Evolutionary conservation across 2,797 vertebrate genomes (phyloP).

Genomic region (Artibeus lituratus): DNA sequence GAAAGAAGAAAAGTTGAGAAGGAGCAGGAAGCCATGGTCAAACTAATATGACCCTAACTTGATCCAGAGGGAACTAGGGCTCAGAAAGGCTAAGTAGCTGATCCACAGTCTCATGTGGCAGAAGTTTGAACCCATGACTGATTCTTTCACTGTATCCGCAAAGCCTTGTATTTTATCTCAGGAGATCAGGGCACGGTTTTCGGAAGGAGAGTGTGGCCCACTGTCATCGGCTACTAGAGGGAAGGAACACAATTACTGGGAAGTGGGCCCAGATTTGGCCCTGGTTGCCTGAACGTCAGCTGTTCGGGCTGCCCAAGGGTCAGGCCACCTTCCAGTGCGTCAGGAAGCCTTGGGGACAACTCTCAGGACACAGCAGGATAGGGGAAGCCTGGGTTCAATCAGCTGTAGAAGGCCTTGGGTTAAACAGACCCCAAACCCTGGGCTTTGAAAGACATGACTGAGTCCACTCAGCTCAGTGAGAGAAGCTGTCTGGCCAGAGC

Average conservation of each 20-base stretch:
- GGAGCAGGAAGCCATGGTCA: background rate
- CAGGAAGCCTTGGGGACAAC: too few species aligned
- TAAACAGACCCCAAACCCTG: background rate
- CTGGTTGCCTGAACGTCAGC: background rate
- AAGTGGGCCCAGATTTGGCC: background rate
- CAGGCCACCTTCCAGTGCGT: background rate
- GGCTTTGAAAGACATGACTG: background rate
- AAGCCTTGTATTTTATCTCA: background rate
- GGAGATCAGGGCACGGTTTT: background rate
- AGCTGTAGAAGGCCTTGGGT: background rate
- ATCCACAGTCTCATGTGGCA: background rate
- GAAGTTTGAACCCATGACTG: background rate
- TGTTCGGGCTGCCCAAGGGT: too few species aligned
- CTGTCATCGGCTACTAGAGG: background rate
- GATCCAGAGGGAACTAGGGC: background rate
- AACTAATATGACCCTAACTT: background rate
- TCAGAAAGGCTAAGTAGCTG: background rate
- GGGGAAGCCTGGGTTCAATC: background rate
- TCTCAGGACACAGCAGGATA: background rate
- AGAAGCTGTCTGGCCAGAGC: background rate
- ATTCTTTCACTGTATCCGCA: background rate
- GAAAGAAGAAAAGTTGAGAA: background rate
- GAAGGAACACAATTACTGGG: too few species aligned
- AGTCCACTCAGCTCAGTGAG: background rate
- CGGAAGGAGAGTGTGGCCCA: background rate